Conservation (phyloP, 2,888 invertebrate species). For the Escarpia spicata region DNA sequence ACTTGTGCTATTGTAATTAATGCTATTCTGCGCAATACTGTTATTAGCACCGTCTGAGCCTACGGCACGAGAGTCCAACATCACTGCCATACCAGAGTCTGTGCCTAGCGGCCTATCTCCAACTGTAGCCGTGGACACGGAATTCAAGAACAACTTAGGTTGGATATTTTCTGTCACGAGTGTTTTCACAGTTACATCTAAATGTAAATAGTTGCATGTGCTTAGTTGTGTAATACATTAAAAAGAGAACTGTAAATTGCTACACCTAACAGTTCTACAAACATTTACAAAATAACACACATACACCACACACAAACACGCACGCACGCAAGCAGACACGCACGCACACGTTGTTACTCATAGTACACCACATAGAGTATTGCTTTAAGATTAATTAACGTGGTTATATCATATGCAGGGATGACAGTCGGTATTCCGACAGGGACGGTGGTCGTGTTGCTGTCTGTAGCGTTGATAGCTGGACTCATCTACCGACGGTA, state of each 20-base stretch:
- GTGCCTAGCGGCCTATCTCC: background rate
- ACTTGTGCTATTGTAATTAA: background rate
- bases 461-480: background rate
- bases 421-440: background rate
- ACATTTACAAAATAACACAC: background rate
- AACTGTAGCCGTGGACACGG: background rate
- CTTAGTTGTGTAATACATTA: background rate
- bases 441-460: background rate
- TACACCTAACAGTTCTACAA: background rate
- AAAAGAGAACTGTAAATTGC: background rate
- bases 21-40: background rate
- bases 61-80: background rate
- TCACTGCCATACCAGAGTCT: background rate
- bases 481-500: background rate
- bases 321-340: background rate
- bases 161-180: background rate
- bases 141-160: background rate
- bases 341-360: too few relatives aligned
- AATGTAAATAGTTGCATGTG: background rate
- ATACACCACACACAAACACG: background rate
- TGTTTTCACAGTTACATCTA: background rate
- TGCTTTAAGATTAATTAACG: background rate
- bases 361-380: background rate
- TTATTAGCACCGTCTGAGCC: background rate
- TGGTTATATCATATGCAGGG: background rate